Conservation (phyloP, 2,888 invertebrate genomes). For the Heliconius charithonia region DNA sequence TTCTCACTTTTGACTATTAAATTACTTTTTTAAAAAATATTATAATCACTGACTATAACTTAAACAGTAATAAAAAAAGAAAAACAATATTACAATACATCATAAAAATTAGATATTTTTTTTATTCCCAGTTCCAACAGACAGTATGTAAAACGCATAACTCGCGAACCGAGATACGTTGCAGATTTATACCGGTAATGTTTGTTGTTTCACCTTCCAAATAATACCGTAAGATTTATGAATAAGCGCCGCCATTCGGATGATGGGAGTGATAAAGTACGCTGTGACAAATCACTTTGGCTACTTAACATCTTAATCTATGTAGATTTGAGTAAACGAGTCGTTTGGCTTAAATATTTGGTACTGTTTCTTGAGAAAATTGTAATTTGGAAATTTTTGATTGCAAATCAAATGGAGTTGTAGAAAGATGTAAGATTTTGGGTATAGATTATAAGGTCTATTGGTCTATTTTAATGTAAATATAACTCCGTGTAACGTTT, state of each 20-base stretch:
- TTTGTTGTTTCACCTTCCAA: conserved; percentile 83
- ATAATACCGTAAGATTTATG: conserved; percentile 81
- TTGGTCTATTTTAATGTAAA: no score
- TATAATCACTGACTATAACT: no score
- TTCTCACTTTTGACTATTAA: no score
- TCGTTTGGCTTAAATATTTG: conserved; percentile 3
- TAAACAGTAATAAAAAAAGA: no score
- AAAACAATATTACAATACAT: background rate
- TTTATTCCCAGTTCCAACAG: conserved; percentile 19
- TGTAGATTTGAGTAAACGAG: conserved; percentile 5
- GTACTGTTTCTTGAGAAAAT: background rate
- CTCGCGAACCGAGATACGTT: conserved; percentile 77
- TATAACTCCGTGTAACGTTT: no score
- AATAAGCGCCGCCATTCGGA: conserved; percentile 74
- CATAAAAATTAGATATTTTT: background rate
- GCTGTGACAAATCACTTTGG: conserved; percentile 52
- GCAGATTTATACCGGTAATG: conserved; percentile 83
- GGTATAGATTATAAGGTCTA: background rate
- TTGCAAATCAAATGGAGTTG: background rate
- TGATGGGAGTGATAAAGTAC: conserved; percentile 75
- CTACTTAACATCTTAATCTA: conserved; percentile 41
- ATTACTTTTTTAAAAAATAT: no score
- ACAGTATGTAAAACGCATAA: conserved; percentile 60
- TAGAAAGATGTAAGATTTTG: background rate
- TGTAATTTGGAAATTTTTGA: background rate